Conservation (phyloP, 1,140 invertebrate genomes). For the Saccostrea cuccullata region DNA sequence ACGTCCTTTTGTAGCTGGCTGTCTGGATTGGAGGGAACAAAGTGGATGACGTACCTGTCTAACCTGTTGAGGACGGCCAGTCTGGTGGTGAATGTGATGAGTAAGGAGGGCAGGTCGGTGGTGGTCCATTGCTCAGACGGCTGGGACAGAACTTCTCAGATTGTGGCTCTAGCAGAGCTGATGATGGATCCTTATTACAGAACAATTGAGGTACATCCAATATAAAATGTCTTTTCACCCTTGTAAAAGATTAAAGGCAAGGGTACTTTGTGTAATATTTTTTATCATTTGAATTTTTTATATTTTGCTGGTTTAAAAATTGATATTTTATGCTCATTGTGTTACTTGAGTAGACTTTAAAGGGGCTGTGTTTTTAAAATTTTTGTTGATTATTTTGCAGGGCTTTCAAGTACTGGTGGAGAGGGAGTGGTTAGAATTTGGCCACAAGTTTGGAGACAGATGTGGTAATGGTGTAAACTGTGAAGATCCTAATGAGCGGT, state of each 20-base stretch:
- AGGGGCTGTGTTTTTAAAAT: neutral
- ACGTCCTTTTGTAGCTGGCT: conserved; percentile 86
- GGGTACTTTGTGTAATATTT: neutral
- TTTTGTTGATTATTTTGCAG: conserved; percentile 78
- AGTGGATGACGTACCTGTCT: conserved; percentile 94
- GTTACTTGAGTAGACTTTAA: neutral
- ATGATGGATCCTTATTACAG: conserved; percentile 95
- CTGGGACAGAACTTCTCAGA: conserved; percentile 97
- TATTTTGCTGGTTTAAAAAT: neutral
- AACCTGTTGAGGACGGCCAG: conserved; percentile 89
- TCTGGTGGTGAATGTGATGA: conserved; percentile 88
- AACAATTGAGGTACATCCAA: conserved; percentile 89
- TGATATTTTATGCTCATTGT: neutral
- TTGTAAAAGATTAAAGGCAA: neutral
- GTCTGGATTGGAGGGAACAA: conserved; percentile 89
- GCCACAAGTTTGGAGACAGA: conserved; percentile 97
- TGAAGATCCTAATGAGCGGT: conserved; percentile 93
- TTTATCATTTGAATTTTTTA: neutral
- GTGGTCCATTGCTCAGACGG: conserved; percentile 98
- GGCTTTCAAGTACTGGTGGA: conserved; percentile 95
- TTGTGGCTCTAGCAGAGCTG: conserved; percentile 93
- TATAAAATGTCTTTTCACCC: neutral
- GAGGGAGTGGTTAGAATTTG: conserved; percentile 97
- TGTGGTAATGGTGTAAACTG: conserved; percentile 90
- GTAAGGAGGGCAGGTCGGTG: conserved; percentile 83